phyloP scores from a whole-genome alignment of 2,113 vertebrate species.

The Tonatia bakeri region DNA sequence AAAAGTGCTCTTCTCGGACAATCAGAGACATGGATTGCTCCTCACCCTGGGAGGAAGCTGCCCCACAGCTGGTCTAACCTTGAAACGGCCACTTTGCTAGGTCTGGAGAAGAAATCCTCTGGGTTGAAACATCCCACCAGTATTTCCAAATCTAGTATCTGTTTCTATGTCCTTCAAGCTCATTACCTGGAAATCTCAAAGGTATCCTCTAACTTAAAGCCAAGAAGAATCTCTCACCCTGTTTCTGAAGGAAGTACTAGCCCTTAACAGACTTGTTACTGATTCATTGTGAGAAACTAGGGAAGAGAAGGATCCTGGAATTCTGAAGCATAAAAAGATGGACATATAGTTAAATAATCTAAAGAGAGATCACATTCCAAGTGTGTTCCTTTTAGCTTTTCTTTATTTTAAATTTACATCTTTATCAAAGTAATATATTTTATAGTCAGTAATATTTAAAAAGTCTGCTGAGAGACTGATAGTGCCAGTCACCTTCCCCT shows the following conservation, averaged over 20 bases:
- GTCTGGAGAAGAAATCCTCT: neutral
- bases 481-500: neutral
- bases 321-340: neutral
- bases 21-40: neutral
- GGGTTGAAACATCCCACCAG: neutral
- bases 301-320: neutral
- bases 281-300: neutral
- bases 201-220: neutral
- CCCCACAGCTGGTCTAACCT: too few relatives aligned
- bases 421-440: constrained; percentile 23
- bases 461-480: neutral
- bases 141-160: neutral
- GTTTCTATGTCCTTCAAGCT: neutral
- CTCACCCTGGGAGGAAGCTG: neutral
- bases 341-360: neutral
- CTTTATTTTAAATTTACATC: neutral
- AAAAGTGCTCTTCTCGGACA: neutral
- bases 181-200: neutral
- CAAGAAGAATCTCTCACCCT: neutral
- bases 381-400: neutral
- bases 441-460: neutral
- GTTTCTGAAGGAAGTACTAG: neutral
- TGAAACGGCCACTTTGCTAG: neutral
- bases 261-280: neutral
- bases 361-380: neutral